Evolutionary conservation across 1,140 invertebrate genomes (phyloP), one percentile per base, ranked within the genome.

Genomic region (Neuroterus valhalla): DNA sequence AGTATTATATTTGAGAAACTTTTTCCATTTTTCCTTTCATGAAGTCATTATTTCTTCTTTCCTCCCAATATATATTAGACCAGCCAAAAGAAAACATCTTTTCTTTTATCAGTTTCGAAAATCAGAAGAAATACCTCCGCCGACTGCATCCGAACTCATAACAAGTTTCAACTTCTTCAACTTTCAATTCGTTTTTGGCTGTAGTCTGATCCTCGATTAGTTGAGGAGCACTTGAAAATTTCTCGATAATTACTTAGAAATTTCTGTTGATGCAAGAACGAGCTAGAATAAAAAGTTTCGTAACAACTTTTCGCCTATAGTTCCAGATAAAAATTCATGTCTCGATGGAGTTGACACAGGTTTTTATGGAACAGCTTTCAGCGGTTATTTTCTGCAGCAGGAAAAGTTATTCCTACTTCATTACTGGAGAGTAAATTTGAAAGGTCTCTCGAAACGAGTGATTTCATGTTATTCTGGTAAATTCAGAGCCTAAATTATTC

Each of bases 1-100:
- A 8, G 2, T n/a, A n/a, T 62, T 15, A 15, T 14, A 62, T 62
- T 62, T 31, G 6, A 38, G 31, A n/a, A 23, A 62, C 3, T n/a
- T 62, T 62, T 38, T 3, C 11, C 23, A 11, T 17, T 62, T 38
- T 15, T 31, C 31, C 3, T 55, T 55, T 14, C 5, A 55, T 55
- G 12, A 21, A 26, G 55, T 62, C 55, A 62, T 62, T 62, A 62
- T 62, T 62, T 48, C 82, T 83, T 38, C 76, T 80, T 66, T 80
- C 70, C 12, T 76, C 82, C 1, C 76, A 83, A 66, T 78, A 82
- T 66, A 82, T 82, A 52, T 79, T 71, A 42, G 78, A 81, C 26
- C 81, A 78, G 76, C 70, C 79, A 50, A 83, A 83, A 15, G 81
- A 82, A 52, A 81, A 78, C 1, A 81, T 83, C 15, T 82, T 82